A percentile compares a stretch with the other conserved stretches of the same genome.
Evolutionary conservation across 2,113 vertebrate genomes (phyloP).

Genomic region (Ancistrus triradiatus): DNA sequence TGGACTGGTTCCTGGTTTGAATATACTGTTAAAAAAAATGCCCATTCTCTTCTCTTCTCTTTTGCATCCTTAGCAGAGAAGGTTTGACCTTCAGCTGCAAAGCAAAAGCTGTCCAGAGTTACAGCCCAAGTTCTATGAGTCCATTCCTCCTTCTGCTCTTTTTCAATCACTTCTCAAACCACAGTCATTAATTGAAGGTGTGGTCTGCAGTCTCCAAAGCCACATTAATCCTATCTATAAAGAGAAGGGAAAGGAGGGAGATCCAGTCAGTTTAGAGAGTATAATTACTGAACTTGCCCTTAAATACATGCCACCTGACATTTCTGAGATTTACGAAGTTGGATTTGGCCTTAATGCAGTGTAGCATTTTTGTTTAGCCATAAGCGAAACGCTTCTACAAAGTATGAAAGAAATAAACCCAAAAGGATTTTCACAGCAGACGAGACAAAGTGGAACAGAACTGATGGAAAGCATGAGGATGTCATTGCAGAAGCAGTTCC

Average conservation of each 20-base stretch:
- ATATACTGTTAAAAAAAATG: too few species aligned
- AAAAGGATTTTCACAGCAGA: constrained; percentile 5
- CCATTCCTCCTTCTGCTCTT: constrained; percentile 10
- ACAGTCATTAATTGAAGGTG: constrained; percentile 27
- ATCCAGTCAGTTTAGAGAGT: background rate
- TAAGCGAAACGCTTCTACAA: constrained; percentile 6
- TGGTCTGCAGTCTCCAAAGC: constrained; percentile 12
- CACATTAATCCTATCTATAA: constrained; percentile 27
- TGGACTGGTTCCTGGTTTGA: too few species aligned
- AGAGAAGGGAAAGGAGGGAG: constrained; percentile 19
- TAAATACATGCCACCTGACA: constrained; percentile 10
- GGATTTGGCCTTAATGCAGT: constrained; percentile 2
- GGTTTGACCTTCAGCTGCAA: background rate
- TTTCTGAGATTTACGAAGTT: constrained; percentile 13
- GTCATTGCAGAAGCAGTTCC: constrained; percentile 7
- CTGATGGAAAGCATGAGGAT: constrained; percentile 30
- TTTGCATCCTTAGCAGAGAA: background rate
- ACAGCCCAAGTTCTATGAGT: constrained; percentile 1
- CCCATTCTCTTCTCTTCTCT: too few species aligned
- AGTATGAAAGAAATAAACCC: background rate
- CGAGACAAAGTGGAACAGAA: constrained; percentile 11
- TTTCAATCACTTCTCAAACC: constrained; percentile 10
- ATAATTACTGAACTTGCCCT: background rate
- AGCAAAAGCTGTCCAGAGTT: background rate
- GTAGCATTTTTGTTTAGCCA: constrained; percentile 3